Conservation (phyloP, 2,888 invertebrate genomes). For the Agrochola macilenta region DNA sequence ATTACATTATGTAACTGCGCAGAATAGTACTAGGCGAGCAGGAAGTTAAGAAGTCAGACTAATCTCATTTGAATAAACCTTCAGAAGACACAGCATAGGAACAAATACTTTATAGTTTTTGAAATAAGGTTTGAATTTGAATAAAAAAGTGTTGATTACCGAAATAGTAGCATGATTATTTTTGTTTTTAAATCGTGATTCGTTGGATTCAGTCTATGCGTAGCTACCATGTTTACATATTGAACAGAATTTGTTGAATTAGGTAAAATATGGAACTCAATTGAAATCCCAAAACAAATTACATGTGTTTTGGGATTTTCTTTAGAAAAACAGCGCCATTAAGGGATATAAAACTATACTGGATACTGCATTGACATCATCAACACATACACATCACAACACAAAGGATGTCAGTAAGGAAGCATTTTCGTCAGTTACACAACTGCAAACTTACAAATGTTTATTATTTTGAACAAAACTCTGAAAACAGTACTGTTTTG, state of each 20-base stretch:
- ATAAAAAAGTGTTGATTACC: not conserved
- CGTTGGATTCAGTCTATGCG: not conserved
- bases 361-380: not conserved
- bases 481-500: not conserved
- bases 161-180: slow-evolving; percentile 35
- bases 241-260: not conserved
- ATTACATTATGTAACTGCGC: slow-evolving; percentile 64
- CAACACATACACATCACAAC: too few relatives aligned
- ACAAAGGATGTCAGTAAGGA: not conserved
- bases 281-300: too few relatives aligned
- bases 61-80: slow-evolving; percentile 65
- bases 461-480: not conserved
- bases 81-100: slow-evolving; percentile 28
- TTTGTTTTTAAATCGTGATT: slow-evolving; percentile 35
- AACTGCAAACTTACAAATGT: not conserved
- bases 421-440: not conserved
- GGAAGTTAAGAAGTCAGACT: slow-evolving; percentile 62
- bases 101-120: not conserved
- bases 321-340: not conserved
- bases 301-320: not conserved
- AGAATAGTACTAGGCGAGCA: slow-evolving; percentile 68
- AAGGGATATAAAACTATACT: not conserved
- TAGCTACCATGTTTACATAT: not conserved
- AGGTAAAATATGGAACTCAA: not conserved
- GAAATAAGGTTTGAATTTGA: slow-evolving; percentile 7